phyloP scores from a whole-genome alignment of 2,113 vertebrate genomes.

The Tyto alba region DNA sequence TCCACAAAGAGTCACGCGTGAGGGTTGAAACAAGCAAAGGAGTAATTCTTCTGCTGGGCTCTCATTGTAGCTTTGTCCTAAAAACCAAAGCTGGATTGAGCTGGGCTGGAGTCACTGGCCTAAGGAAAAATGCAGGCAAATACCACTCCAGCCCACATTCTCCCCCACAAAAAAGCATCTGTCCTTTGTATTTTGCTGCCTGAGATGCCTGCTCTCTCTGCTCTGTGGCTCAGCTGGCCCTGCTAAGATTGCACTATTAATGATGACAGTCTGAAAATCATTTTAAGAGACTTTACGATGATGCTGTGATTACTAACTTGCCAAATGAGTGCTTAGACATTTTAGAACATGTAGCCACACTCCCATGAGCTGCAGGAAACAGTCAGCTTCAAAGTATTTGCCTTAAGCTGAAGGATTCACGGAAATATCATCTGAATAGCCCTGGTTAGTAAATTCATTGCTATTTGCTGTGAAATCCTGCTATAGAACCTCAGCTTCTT shows the following conservation, averaged over 20 bases:
- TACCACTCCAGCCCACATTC: slow-evolving; percentile 51
- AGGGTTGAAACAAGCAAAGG: neutral
- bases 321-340: slow-evolving; percentile 29
- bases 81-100: slow-evolving; percentile 39
- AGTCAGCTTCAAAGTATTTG: slow-evolving; percentile 57
- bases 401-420: slow-evolving; percentile 36
- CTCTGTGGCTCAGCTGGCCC: slow-evolving; percentile 36
- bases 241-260: slow-evolving; percentile 41
- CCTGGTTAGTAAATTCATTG: neutral
- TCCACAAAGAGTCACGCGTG: rapidly evolving
- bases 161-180: slow-evolving; percentile 48
- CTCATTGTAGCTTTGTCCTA: neutral
- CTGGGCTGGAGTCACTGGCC: slow-evolving; percentile 45
- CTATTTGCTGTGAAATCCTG: slow-evolving; percentile 6
- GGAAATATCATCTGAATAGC: slow-evolving; percentile 15
- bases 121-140: slow-evolving; percentile 51
- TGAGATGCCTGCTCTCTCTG: neutral
- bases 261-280: slow-evolving; percentile 49
- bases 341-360: slow-evolving; percentile 42
- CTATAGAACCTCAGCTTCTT: neutral
- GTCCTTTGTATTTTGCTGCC: slow-evolving; percentile 41
- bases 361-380: slow-evolving; percentile 28
- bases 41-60: neutral
- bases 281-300: slow-evolving; percentile 33
- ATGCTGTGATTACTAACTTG: slow-evolving; percentile 30